Evolutionary conservation across 2,113 vertebrate species (phyloP), one percentile per base, ranked within the genome.

Genomic region (Baryphthengus martii): DNA sequence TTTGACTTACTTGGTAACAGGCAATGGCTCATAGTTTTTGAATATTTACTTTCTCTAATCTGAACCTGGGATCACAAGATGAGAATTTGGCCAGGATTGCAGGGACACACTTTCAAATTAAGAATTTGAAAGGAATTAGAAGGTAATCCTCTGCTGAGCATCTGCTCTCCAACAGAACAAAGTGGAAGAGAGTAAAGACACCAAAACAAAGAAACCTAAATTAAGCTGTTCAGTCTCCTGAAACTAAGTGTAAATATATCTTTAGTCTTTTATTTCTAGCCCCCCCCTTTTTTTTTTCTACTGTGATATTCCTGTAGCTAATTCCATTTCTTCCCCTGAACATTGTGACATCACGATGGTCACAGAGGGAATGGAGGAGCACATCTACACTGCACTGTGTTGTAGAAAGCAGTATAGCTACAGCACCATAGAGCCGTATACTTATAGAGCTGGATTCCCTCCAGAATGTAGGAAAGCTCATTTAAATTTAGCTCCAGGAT

Each of bases 11-110:
- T 73, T 9, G 0, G 26, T 93, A 92, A 59, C 16, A 77, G 50
- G 53, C 67, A 86, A 6, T 24, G 20, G 35, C 59, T 94, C 26
- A 16, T 25, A 83, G 72, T 39, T 88, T 91, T 85, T 76, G 52
- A 62, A 85, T 88, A 70, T 93, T 93, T 95, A 31, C 82, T 89
- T 90, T 73, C 53, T 62, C 23, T 95, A 56, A 93, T 72, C 58
- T 77, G 75, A 87, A 79, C 28, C 31, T 59, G 50, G 47, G 50
- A 85, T 80, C 63, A 71, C 3, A 9, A 88, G 75, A 76, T 47
- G 35, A 63, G 55, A 85, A 21, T 88, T 91, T 88, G 42, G 35
- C 42, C 73, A 70, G 74, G 67, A 85, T 62, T 94, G 55, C 67
- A 96, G 44, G 24, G 55, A 85, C 35, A 70, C 31, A 55, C 52